Evolutionary conservation across 1,140 invertebrate genomes (phyloP).

Genomic region (Streblospio benedicti): DNA sequence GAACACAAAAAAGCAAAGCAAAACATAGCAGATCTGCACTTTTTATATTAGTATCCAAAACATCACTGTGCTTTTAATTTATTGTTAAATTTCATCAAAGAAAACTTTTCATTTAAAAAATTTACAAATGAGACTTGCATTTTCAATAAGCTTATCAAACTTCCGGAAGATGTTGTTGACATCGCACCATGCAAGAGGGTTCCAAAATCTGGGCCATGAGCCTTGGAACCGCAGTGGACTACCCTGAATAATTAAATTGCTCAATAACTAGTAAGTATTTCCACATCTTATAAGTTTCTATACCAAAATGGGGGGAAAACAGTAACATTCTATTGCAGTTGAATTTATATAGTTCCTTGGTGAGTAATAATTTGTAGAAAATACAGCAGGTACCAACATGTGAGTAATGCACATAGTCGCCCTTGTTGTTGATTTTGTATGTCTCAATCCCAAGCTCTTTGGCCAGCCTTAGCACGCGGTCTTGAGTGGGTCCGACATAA

Average conservation of each 20-base stretch:
- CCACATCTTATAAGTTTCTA: no score
- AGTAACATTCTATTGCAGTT: no score
- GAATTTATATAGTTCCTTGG: no score
- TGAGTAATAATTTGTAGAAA: not conserved
- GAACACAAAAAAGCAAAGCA: no score
- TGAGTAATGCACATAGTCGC: not conserved
- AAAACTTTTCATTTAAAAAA: not conserved
- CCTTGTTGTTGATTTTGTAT: slow-evolving; percentile 28
- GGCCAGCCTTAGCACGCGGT: slow-evolving; percentile 30
- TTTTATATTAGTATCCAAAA: no score
- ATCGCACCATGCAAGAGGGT: not conserved
- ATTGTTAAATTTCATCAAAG: no score
- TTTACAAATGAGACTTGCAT: not conserved
- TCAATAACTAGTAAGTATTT: no score
- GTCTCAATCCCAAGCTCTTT: slow-evolving; percentile 40
- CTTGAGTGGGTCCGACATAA: slow-evolving; percentile 33
- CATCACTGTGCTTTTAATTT: no score
- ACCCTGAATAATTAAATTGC: not conserved
- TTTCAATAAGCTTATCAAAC: not conserved
- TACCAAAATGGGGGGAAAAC: no score
- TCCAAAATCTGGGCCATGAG: not conserved
- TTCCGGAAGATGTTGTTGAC: not conserved
- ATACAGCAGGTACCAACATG: not conserved
- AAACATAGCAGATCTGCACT: no score
- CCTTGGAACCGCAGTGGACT: not conserved